A percentile compares a stretch with the other conserved stretches of the same genome.
These are phyloP conservation scores for Anolis sagrei DNA, from an alignment of 2,113 vertebrate species.

Conservation along the genomic window DNA sequence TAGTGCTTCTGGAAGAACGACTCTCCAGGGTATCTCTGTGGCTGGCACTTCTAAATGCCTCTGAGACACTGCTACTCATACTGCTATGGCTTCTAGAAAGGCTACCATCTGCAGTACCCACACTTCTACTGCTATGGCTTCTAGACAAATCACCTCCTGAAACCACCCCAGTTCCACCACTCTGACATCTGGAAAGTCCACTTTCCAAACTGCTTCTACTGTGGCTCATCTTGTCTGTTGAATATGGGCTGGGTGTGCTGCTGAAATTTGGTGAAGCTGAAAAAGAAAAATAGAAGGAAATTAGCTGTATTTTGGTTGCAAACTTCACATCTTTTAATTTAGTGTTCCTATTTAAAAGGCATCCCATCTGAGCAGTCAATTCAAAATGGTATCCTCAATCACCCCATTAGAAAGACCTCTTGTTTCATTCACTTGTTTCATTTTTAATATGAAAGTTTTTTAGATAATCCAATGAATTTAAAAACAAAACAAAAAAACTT, in stretches of 20 bases:
- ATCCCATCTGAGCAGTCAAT: neutral
- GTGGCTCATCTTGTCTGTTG: neutral
- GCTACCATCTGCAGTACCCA: neutral
- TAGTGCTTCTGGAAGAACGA: neutral
- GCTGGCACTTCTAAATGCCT: neutral
- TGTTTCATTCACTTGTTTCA: neutral
- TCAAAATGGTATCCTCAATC: neutral
- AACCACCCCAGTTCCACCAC: fast-evolving
- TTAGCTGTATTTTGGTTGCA: fast-evolving
- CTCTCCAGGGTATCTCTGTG: neutral
- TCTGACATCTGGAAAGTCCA: neutral
- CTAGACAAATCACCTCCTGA: neutral
- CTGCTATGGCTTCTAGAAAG: neutral
- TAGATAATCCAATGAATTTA: fast-evolving
- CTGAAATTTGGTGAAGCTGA: conserved; percentile 21
- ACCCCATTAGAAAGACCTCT: too few relatives aligned
- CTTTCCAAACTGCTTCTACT: neutral
- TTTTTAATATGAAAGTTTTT: neutral
- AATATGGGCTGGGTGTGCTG: conserved; percentile 23
- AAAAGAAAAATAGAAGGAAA: fast-evolving
- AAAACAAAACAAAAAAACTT: conserved; percentile 37
- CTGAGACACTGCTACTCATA: neutral
- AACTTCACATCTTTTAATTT: neutral
- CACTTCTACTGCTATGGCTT: neutral
- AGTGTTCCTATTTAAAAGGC: neutral